Conservation (phyloP, 2,113 vertebrate genomes). For the Stictonetta naevosa region DNA sequence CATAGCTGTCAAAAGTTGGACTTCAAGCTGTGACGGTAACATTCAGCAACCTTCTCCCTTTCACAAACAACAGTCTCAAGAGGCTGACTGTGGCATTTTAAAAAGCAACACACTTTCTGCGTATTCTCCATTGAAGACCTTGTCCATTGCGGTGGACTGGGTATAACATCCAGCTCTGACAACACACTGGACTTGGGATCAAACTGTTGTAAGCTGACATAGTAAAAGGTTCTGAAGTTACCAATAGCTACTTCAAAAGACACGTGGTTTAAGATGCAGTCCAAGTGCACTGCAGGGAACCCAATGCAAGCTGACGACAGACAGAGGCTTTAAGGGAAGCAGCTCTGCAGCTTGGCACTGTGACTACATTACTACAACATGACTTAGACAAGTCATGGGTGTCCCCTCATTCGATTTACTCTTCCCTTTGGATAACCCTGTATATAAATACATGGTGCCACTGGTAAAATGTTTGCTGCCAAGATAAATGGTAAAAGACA, state of each 20-base stretch:
- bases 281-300: background rate
- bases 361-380: background rate
- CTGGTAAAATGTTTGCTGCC: background rate
- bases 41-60: background rate
- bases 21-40: background rate
- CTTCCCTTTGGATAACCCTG: background rate
- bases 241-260: background rate
- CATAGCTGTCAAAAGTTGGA: background rate
- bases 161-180: background rate
- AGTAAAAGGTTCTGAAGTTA: background rate
- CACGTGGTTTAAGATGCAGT: background rate
- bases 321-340: background rate
- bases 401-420: background rate
- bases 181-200: background rate
- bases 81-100: background rate
- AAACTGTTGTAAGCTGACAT: background rate
- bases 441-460: background rate
- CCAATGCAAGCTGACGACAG: background rate
- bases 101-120: accelerated
- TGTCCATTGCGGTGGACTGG: background rate
- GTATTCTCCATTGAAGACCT: background rate
- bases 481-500: constrained; percentile 1
- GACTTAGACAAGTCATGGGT: background rate
- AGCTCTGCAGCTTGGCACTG: background rate
- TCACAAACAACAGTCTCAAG: background rate